These are phyloP conservation scores for Leuciscus idus DNA, from an alignment of 2,113 vertebrate species.

Conservation along the genomic window DNA sequence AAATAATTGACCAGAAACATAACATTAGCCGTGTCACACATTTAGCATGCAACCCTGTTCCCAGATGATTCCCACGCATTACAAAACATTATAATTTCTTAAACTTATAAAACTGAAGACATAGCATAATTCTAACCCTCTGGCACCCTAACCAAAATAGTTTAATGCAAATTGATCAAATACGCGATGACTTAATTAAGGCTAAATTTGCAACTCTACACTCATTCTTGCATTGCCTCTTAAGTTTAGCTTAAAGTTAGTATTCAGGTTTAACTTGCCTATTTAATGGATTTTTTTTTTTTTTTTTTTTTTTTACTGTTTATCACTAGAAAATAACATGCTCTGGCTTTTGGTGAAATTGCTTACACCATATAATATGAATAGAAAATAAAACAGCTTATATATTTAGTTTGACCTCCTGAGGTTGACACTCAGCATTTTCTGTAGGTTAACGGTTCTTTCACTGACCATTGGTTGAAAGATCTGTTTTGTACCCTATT, in stretches of 20 bases:
- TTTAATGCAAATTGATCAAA: background rate
- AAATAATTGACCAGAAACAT: too few relatives aligned
- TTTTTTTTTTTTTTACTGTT: background rate
- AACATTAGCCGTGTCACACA: too few relatives aligned
- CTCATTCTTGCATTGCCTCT: too few relatives aligned
- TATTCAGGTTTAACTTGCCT: too few relatives aligned
- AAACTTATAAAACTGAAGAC: background rate
- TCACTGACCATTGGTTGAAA: background rate
- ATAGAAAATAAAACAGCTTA: slow-evolving; percentile 2
- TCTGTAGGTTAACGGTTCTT: background rate
- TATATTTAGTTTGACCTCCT: slow-evolving; percentile 12
- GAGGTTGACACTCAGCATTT: background rate
- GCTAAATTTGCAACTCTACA: background rate
- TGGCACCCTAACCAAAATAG: background rate
- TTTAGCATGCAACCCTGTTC: too few relatives aligned
- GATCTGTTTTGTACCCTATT: background rate
- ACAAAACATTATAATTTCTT: background rate
- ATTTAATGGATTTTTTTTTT: too few relatives aligned
- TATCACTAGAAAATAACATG: background rate
- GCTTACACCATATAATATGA: background rate
- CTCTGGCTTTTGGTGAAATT: background rate
- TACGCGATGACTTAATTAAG: background rate
- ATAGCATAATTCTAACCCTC: background rate
- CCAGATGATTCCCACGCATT: too few relatives aligned
- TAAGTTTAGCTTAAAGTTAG: too few relatives aligned